A percentile compares a stretch with the other conserved stretches of the same genome.
phyloP scores from a whole-genome alignment of 2,888 invertebrate genomes.

The Phytoseiulus persimilis region DNA sequence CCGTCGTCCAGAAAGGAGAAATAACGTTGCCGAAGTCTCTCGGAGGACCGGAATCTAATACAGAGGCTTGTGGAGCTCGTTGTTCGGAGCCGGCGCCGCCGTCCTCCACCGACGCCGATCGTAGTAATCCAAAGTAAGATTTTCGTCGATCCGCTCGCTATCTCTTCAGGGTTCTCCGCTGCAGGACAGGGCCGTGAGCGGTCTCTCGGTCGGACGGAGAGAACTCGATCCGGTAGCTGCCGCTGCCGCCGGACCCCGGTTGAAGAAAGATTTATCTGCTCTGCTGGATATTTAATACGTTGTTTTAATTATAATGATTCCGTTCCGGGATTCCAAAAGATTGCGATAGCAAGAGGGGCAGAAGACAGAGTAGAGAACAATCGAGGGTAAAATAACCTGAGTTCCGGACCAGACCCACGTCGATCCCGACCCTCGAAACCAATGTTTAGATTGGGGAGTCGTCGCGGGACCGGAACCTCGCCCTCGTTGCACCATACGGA shows the following conservation, averaged over 20 bases:
- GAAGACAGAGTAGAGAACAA: not conserved
- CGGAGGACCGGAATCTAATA: not conserved
- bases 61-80: not conserved
- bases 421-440: not conserved
- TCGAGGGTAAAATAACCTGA: not conserved
- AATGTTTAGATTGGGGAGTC: not conserved
- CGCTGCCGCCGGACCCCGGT: not conserved
- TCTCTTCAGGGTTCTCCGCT: not conserved
- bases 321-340: not conserved
- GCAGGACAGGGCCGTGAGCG: not conserved
- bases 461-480: not conserved
- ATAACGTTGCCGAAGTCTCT: not conserved
- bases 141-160: not conserved
- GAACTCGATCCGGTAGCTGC: not conserved
- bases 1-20: not conserved
- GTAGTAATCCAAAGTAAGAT: not conserved
- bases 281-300: not conserved
- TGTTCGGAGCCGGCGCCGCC: not conserved
- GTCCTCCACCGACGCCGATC: not conserved
- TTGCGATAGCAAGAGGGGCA: not conserved
- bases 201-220: not conserved
- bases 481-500: not conserved
- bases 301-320: not conserved
- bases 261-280: not conserved
- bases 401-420: not conserved